Conservation (phyloP, 2,888 invertebrate species). For the Pemphredon lugubris region DNA sequence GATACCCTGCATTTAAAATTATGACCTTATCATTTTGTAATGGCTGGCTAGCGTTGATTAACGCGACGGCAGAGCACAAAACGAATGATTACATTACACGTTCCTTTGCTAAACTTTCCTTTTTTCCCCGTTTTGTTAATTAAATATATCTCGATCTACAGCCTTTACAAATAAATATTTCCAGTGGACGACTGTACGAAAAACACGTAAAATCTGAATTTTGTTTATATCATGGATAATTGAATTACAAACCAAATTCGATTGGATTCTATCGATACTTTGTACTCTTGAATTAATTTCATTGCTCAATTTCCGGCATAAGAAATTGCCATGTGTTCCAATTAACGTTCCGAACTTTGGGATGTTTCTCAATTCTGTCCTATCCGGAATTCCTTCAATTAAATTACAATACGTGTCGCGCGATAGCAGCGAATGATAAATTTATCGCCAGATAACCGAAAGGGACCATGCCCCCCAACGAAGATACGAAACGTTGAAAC, state of each 20-base stretch:
- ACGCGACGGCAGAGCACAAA: no score
- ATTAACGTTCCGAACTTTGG: conserved; percentile 31
- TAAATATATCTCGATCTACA: no score
- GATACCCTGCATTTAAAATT: no score
- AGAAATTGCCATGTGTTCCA: neutral
- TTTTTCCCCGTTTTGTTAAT: no score
- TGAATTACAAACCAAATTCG: neutral
- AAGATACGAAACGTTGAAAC: conserved; percentile 22
- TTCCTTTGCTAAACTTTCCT: no score
- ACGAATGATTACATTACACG: no score
- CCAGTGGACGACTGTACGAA: no score
- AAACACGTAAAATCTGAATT: no score
- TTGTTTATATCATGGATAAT: no score
- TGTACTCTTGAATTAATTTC: neutral
- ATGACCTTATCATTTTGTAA: no score
- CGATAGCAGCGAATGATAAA: conserved; percentile 24
- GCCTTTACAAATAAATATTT: no score
- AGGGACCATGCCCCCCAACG: conserved; percentile 51
- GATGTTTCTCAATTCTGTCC: neutral
- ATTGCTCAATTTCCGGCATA: neutral
- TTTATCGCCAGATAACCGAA: conserved; percentile 16
- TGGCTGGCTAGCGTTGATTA: no score
- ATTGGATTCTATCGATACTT: neutral
- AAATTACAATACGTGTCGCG: neutral
- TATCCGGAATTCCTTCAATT: neutral